Percentiles rank a stretch among this genome's conserved stretches.
Evolutionary conservation across 2,888 invertebrate genomes (phyloP).

Genomic region (Aleiodes testaceus): DNA sequence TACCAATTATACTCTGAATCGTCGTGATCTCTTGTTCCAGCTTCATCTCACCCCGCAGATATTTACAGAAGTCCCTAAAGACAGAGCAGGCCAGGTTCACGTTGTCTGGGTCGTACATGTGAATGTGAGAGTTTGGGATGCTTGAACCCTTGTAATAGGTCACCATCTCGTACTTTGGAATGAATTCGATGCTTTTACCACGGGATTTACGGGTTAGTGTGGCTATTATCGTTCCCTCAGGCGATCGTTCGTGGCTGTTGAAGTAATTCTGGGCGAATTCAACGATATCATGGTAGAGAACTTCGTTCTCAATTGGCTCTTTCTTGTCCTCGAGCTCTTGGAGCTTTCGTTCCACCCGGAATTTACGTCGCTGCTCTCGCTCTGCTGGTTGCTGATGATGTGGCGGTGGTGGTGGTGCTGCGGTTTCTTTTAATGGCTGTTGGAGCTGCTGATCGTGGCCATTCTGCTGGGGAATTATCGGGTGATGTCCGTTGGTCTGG

Average conservation of each 20-base stretch:
- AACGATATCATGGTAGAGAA: constrained; percentile 84
- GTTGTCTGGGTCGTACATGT: constrained; percentile 96
- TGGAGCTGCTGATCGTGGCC: constrained; percentile 54
- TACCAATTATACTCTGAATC: constrained; percentile 88
- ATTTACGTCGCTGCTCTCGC: constrained; percentile 86
- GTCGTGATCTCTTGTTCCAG: constrained; percentile 86
- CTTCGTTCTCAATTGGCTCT: constrained; percentile 74
- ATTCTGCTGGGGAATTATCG: constrained; percentile 51
- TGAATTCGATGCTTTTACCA: constrained; percentile 82
- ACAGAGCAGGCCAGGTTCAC: constrained; percentile 90
- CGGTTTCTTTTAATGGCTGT: constrained; percentile 32
- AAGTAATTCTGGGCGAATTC: constrained; percentile 96
- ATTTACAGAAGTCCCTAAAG: constrained; percentile 92
- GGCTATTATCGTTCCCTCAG: constrained; percentile 91
- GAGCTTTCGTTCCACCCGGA: constrained; percentile 88
- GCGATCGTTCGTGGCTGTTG: constrained; percentile 89
- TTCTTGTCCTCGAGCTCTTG: constrained; percentile 83
- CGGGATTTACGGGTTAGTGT: constrained; percentile 85
- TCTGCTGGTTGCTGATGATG: constrained; percentile 75
- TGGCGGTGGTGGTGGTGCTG: background rate
- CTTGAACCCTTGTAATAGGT: constrained; percentile 89
- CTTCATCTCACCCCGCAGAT: constrained; percentile 91
- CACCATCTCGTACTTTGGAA: constrained; percentile 95
- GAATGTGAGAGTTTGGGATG: constrained; percentile 94
- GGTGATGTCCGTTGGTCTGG: constrained; percentile 49